phyloP scores from a whole-genome alignment of 2,797 vertebrate genomes.

The Alcedo atthis region DNA sequence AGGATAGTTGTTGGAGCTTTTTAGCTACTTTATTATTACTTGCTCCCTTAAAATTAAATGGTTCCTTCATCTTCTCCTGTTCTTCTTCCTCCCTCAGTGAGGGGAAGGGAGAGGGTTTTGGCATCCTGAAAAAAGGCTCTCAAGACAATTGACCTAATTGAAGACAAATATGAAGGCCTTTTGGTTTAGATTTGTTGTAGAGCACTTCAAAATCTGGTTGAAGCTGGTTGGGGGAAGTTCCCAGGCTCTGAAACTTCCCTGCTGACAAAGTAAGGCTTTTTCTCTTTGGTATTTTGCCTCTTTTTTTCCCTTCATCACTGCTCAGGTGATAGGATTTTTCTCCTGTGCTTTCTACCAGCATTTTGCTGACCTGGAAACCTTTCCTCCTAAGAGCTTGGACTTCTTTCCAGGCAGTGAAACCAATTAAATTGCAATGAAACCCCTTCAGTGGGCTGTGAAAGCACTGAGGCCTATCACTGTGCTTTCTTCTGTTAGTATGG shows the following conservation, averaged over 20 bases:
- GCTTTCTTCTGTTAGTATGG: not conserved
- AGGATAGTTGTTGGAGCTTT: not conserved
- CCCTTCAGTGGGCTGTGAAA: not conserved
- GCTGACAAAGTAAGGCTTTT: not conserved
- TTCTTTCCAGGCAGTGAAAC: not conserved
- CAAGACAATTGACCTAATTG: not conserved
- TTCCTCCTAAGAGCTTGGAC: not conserved
- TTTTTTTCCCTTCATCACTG: not conserved
- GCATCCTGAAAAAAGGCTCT: not conserved
- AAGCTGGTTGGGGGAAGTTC: not conserved
- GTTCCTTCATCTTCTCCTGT: not conserved
- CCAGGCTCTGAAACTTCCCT: not conserved
- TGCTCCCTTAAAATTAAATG: not conserved
- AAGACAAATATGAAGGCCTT: not conserved
- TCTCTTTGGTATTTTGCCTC: not conserved
- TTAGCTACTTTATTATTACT: not conserved
- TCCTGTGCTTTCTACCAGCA: not conserved
- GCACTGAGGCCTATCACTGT: fast-evolving
- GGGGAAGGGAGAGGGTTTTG: not conserved
- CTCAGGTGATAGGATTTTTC: not conserved
- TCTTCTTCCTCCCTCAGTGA: not conserved
- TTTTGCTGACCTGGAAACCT: not conserved
- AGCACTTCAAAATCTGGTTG: not conserved
- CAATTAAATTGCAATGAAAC: not conserved
- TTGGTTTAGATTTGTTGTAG: not conserved